Percentiles rank a stretch among this genome's conserved stretches.
These are phyloP conservation scores for Corythaixoides concolor DNA, from an alignment of 2,113 vertebrate species.

Conservation along the genomic window DNA sequence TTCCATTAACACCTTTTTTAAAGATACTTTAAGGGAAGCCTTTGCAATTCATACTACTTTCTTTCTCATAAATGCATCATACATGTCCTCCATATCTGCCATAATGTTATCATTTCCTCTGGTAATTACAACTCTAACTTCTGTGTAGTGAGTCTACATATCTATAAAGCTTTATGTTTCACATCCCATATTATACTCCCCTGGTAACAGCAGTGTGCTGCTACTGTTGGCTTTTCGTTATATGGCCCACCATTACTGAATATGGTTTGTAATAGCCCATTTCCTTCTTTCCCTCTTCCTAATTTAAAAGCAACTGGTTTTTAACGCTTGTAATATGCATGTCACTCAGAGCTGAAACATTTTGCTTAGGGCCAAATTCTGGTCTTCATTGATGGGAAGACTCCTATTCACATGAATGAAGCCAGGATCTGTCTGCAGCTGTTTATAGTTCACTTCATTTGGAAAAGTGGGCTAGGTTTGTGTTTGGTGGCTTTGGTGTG, in stretches of 20 bases:
- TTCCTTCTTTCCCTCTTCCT: not conserved
- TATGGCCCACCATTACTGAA: not conserved
- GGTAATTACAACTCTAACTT: not conserved
- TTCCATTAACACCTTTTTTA: too few relatives aligned
- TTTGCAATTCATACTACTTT: not conserved
- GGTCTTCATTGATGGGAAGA: not conserved
- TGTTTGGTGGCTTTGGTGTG: not conserved
- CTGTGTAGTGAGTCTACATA: not conserved
- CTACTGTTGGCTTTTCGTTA: not conserved
- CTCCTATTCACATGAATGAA: not conserved
- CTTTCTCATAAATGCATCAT: not conserved
- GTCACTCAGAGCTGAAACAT: not conserved
- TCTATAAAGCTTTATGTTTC: not conserved
- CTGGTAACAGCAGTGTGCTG: not conserved
- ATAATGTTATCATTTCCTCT: not conserved
- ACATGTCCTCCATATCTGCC: not conserved
- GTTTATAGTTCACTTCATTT: not conserved
- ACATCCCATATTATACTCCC: not conserved
- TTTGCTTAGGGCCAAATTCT: not conserved
- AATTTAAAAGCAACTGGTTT: not conserved
- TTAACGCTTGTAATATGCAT: not conserved
- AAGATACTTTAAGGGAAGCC: not conserved
- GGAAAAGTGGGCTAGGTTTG: not conserved
- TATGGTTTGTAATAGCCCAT: not conserved
- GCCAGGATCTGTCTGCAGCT: not conserved